Evolutionary conservation across 1,140 invertebrate species (phyloP).

Genomic region (Bicyclus anynana): DNA sequence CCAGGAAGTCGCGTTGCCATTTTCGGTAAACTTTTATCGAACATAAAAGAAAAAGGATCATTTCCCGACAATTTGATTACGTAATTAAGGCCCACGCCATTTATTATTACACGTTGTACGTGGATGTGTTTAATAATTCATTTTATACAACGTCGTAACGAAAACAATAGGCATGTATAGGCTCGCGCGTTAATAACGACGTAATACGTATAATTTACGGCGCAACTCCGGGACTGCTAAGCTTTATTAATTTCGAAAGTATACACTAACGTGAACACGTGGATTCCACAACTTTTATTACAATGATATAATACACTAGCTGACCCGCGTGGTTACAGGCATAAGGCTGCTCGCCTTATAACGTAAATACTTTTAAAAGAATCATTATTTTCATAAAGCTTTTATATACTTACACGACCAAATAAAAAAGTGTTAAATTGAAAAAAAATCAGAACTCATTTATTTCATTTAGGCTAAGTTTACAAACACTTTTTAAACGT

Average conservation of each 20-base stretch:
- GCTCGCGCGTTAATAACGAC: slow-evolving; percentile 38
- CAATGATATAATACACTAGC: not conserved
- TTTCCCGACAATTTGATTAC: not conserved
- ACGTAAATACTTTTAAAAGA: too few species aligned
- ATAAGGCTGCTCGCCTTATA: too few species aligned
- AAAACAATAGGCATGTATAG: slow-evolving; percentile 35
- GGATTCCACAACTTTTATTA: slow-evolving; percentile 6
- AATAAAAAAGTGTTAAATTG: too few species aligned
- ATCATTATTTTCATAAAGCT: too few species aligned
- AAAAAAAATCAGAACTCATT: too few species aligned
- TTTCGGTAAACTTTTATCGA: too few species aligned
- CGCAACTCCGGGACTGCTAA: slow-evolving; percentile 37
- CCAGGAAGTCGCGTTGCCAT: too few species aligned
- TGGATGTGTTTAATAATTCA: slow-evolving; percentile 17
- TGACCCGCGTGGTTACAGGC: too few species aligned
- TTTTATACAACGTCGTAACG: slow-evolving; percentile 28
- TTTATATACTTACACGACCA: too few species aligned
- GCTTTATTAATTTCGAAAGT: slow-evolving; percentile 45
- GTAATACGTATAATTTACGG: slow-evolving; percentile 51
- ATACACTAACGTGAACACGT: slow-evolving; percentile 16
- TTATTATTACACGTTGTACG: not conserved
- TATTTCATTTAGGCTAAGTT: too few species aligned
- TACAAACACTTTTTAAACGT: too few species aligned
- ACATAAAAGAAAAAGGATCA: too few species aligned
- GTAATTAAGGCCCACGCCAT: not conserved